Base-by-base conservation (phyloP, 2,797 vertebrate genomes). In the Eupleurogrammus muticus region DNA sequence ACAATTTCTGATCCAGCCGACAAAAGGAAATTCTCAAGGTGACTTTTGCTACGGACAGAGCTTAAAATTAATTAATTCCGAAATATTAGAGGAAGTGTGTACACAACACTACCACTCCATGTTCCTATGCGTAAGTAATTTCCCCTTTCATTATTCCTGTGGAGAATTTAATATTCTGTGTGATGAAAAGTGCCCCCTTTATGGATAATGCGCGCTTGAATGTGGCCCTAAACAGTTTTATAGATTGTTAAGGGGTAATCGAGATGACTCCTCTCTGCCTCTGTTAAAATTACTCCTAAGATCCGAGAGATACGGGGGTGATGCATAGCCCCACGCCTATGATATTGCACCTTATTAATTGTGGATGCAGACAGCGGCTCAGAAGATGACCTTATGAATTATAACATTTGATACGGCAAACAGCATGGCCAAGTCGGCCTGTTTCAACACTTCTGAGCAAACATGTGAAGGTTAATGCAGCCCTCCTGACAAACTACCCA, bases 391-490 rank as follows among this genome's bases (percentile, higher is more conserved):
- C 88, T 87, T 78, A 80, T 83, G 85, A 87, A 85, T 88, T 86
- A 71, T 75, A 90, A 74, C 80, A 83, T 89, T 91, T 80, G 84
- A 89, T 89, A 81, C 72, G 74, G 88, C 82, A 82, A 88, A 79
- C 85, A 77, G 63, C 47, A 46, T 76, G 82, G 73, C 79, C 36
- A 70, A 78, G 72, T 75, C 21, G 76, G n/a, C 74, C 83, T 84
- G 88, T 92, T 91, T 81, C 87, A 90, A 91, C 88, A 91, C 84
- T 67, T 90, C 87, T 79, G 80, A 88, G 89, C 92, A 93, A 94
- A 93, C 91, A 91, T 16, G 83, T 81, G 85, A 92, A 94, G 92
- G 93, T 93, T 93, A 94, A 93, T 91, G 88, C 89, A 89, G 90
- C 90, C 88, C 83, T 90, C 90, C 88, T 84, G 91, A 91, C 90